Evolutionary conservation across 2,888 invertebrate genomes (phyloP), one percentile per base, ranked within the genome.

Genomic region (Ametastegia equiseti): DNA sequence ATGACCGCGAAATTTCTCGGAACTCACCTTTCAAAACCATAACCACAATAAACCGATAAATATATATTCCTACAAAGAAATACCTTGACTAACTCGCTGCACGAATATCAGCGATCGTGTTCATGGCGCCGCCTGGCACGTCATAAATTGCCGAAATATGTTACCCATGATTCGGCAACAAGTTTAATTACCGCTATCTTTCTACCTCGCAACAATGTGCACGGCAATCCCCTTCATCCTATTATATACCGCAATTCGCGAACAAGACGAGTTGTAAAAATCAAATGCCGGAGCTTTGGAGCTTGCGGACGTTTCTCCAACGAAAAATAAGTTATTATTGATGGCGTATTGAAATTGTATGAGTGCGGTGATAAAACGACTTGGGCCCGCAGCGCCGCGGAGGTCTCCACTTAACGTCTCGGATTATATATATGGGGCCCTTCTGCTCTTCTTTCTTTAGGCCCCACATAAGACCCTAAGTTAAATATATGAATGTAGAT

Each of bases 261-360:
- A 54, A 69, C 65, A 57, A 57, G 78, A 78, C 78, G 78, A 78
- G 78, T 78, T 78, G 78, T 82, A 80, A 77, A 82, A 75, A 67
- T 27, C 65, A 47, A 47, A 82, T 30, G 60, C 63, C 65, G 36
- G 45, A 84, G 83, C 84, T 86, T 84, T 84, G 85, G 83, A 83
- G 83, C 81, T 83, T n/a, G n/a, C n/a, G 86, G 84, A 84, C 86
- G 86, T 87, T 83, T 83, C 85, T 84, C 82, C 80, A 83, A 86
- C 88, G 87, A 87, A 87, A 85, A 86, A 87, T 87, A 85, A 85
- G 86, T 88, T 87, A 91, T 91, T 91, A 91, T 91, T 90, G 91
- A 91, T 91, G 91, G 91, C 87, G 90, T 91, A 91, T 91, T 91
- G 91, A 91, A 91, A 90, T 87, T 88, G 90, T 90, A 89, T 88